These are phyloP conservation scores for Myopa testacea DNA, from an alignment of 2,888 invertebrate genomes.

Conservation along the genomic window DNA sequence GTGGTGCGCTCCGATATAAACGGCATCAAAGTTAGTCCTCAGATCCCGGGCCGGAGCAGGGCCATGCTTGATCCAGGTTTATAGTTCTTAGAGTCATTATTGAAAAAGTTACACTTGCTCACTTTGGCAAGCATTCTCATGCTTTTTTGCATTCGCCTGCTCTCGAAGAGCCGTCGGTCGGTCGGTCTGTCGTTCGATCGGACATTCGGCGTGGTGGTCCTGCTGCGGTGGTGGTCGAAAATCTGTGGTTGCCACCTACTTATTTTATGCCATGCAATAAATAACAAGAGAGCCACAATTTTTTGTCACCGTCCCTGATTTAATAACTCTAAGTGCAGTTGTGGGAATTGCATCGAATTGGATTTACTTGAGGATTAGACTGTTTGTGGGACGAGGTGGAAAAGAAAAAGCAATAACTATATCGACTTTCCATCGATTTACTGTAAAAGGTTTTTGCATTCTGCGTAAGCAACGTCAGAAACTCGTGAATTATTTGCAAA, in stretches of 20 bases:
- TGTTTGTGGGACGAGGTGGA: neutral
- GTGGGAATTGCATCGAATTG: conserved; percentile 28
- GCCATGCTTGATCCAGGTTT: neutral
- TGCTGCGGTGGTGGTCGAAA: neutral
- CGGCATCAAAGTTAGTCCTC: conserved; percentile 23
- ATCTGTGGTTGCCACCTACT: conserved; percentile 1
- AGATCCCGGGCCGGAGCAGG: too few relatives aligned
- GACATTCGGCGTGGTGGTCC: neutral
- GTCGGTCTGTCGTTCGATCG: neutral
- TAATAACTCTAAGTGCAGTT: conserved; percentile 58
- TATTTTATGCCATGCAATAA: conserved; percentile 22
- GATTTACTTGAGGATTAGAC: conserved; percentile 1
- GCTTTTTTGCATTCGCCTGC: neutral
- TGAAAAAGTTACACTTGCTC: conserved; percentile 30
- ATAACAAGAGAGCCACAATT: neutral
- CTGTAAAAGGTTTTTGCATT: neutral
- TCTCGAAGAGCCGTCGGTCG: neutral
- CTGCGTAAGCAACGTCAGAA: neutral
- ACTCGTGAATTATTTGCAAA: neutral
- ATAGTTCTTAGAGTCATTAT: conserved; percentile 13
- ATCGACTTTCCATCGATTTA: neutral
- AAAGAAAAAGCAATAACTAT: neutral
- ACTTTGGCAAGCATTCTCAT: conserved; percentile 18
- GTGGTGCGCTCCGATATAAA: neutral
- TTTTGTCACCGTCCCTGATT: conserved; percentile 41